These are phyloP conservation scores for Taeniopygia guttata DNA, from an alignment of 2,797 vertebrate species.

Conservation along the genomic window DNA sequence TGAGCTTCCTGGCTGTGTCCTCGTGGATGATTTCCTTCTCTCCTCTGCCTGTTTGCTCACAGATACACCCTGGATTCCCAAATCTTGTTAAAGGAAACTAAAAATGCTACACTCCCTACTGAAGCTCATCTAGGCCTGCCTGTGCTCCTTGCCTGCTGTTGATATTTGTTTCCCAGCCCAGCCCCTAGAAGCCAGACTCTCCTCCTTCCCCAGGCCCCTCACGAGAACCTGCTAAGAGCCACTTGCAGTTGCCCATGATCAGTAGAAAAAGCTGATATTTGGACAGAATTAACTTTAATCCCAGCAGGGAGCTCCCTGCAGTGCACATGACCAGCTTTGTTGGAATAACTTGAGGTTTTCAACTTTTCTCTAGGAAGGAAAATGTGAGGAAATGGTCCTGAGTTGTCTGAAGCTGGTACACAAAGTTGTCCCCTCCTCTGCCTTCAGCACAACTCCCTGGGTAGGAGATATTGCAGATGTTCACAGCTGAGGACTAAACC, in stretches of 20 bases:
- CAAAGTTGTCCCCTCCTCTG: not conserved
- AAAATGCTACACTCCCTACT: fast-evolving
- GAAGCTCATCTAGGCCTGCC: fast-evolving
- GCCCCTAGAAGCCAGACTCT: not conserved
- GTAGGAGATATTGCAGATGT: not conserved
- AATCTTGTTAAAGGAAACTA: not conserved
- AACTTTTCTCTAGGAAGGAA: not conserved
- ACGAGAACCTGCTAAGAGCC: not conserved
- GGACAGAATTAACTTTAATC: not conserved
- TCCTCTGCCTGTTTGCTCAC: not conserved
- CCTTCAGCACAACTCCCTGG: not conserved
- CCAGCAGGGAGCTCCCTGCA: not conserved
- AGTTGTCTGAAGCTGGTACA: not conserved
- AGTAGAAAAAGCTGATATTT: not conserved
- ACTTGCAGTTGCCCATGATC: not conserved
- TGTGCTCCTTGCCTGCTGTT: not conserved
- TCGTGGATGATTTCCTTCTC: not conserved
- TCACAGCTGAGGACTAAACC: not conserved
- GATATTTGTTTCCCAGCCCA: not conserved
- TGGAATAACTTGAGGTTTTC: not conserved
- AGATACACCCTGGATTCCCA: not conserved
- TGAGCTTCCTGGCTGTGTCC: not conserved
- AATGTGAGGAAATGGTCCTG: not conserved
- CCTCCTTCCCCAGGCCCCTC: not conserved
- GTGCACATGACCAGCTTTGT: not conserved